phyloP scores from a whole-genome alignment of 2,888 invertebrate species.

The Ophion obscuratus region DNA sequence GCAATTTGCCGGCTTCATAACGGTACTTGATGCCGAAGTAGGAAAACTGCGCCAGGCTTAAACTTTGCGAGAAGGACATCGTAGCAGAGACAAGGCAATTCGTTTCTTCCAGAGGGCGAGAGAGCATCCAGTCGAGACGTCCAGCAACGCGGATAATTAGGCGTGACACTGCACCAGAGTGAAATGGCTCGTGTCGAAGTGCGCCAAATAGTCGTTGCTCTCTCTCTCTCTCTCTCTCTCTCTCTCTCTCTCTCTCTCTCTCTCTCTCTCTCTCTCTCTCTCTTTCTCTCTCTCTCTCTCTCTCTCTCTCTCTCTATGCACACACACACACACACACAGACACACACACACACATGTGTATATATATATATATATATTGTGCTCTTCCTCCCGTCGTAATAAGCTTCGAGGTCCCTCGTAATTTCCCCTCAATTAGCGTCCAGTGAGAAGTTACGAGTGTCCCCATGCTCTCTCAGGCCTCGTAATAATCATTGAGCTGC shows the following conservation, averaged over 20 bases:
- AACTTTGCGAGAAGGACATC: conserved; percentile 29
- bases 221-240: conserved; percentile 23
- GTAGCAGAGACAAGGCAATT: conserved; percentile 36
- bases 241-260: too few relatives aligned
- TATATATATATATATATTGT: too few relatives aligned
- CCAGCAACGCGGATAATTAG: conserved; percentile 69
- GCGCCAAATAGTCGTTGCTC: conserved; percentile 65
- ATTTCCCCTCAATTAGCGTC: conserved; percentile 74
- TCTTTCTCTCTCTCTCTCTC: too few relatives aligned
- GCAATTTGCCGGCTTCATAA: conserved; percentile 45
- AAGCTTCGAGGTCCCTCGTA: conserved; percentile 67
- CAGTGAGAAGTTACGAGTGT: conserved; percentile 68
- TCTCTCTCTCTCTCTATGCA: too few relatives aligned
- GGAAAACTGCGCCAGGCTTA: conserved; percentile 2
- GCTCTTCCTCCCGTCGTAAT: conserved; percentile 66
- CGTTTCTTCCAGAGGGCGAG: conserved; percentile 60
- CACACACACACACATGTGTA: too few relatives aligned
- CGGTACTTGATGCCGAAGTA: conserved; percentile 34
- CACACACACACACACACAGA: too few relatives aligned
- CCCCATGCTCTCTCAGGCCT: conserved; percentile 12
- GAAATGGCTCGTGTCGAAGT: conserved; percentile 73
- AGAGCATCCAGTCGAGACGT: conserved; percentile 64
- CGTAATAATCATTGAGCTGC: conserved; percentile 55
- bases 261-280: too few relatives aligned
- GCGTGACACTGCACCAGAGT: conserved; percentile 65